Percentiles rank a stretch among this genome's conserved stretches.
Conservation (phyloP, 1,140 invertebrate genomes). For the Hycleus phaleratus region DNA sequence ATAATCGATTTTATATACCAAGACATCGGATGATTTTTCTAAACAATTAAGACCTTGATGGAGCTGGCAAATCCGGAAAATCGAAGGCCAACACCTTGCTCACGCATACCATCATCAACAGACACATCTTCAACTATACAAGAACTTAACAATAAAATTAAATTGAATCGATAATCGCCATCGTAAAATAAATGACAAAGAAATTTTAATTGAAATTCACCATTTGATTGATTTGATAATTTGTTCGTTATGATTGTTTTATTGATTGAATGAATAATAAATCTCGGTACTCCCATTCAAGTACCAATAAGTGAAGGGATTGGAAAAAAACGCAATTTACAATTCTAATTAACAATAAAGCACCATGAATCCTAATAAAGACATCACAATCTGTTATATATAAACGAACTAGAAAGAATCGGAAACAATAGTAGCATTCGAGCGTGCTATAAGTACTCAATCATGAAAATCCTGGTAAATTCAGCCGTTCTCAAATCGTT, state of each 20-base stretch:
- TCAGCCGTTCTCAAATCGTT: background rate
- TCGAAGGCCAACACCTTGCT: slow-evolving; percentile 7
- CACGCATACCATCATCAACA: background rate
- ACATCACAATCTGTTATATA: slow-evolving; percentile 1
- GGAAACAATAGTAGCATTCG: background rate
- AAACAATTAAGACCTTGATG: slow-evolving; percentile 4
- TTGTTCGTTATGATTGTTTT: background rate
- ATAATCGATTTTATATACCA: too few relatives aligned
- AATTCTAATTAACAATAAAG: slow-evolving; percentile 7
- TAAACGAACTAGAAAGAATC: background rate
- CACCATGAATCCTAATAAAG: slow-evolving; percentile 12
- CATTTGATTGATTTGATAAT: background rate
- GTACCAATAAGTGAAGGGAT: slow-evolving; percentile 14
- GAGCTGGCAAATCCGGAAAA: slow-evolving; percentile 7
- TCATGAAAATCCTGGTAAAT: background rate
- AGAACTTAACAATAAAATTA: background rate
- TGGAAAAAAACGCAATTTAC: background rate
- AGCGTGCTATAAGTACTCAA: background rate
- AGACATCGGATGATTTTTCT: too few relatives aligned
- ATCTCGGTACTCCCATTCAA: slow-evolving; percentile 7
- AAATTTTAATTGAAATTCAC: background rate
- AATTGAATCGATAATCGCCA: background rate
- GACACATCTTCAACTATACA: background rate
- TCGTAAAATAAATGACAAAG: too few relatives aligned
- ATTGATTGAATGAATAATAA: slow-evolving; percentile 8